phyloP scores from a whole-genome alignment of 1,140 invertebrate species.

The Apis mellifera region DNA sequence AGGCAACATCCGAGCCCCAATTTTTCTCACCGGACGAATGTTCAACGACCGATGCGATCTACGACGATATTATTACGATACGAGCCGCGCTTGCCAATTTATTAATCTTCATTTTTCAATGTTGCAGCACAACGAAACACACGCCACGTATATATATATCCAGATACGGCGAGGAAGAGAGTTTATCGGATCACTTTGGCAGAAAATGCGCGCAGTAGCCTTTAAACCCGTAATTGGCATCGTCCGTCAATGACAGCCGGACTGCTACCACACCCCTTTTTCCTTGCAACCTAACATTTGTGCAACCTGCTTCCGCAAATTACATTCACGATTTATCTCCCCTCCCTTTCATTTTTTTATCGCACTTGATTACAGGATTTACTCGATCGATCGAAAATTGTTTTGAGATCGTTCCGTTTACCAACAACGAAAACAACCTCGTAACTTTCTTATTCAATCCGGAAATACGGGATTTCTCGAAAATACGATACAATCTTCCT shows the following conservation, averaged over 20 bases:
- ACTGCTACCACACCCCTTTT: conserved; percentile 43
- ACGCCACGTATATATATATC: conserved; percentile 26
- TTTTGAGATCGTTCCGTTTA: no score
- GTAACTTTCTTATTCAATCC: no score
- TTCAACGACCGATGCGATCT: conserved; percentile 27
- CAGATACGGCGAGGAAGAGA: conserved; percentile 21
- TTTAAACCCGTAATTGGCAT: conserved; percentile 47
- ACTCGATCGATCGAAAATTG: no score
- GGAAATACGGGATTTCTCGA: no score
- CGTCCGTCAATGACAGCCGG: conserved; percentile 57
- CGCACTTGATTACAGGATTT: background rate
- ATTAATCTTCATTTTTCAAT: conserved; percentile 54
- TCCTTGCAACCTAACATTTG: background rate
- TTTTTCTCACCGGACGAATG: background rate
- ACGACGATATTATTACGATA: no score
- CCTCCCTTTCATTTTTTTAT: background rate
- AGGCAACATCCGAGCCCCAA: no score
- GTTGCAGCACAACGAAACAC: background rate
- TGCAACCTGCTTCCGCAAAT: background rate
- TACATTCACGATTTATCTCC: no score
- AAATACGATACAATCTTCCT: no score
- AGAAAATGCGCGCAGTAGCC: conserved; percentile 53
- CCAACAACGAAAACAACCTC: no score
- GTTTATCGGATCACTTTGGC: conserved; percentile 62
- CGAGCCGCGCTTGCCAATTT: conserved; percentile 34